Base-by-base conservation (phyloP, 2,797 vertebrate species). In the Clarias platycephalus region DNA sequence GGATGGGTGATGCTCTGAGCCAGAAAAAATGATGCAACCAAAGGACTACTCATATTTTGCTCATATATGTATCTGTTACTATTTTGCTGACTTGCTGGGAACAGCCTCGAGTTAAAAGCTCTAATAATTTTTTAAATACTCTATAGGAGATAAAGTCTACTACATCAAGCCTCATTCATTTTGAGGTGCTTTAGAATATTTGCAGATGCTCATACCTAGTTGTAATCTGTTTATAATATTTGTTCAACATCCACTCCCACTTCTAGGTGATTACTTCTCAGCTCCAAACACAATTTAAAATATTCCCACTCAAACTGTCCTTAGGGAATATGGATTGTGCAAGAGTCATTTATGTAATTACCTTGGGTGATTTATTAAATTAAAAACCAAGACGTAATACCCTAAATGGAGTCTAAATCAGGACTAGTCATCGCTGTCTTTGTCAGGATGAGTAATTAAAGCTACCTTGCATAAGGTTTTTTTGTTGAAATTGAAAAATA, bases 21-120 rank as follows among this genome's bases (percentile, higher is more conserved):
- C 18, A 82, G 79, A 74, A 81, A 28, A 20, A 64, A 18, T 88
- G 87, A 92, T 86, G 89, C 88, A 90, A 90, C 82, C 80, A 82
- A 83, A 87, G 64, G 70, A 66, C 63, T 79, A 40, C 82, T 78
- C 80, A 86, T 81, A 83, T 75, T 74, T 82, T 81, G 44, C 81
- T 82, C 76, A 62, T 62, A 63, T 0, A 4, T 34, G 66, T 58
- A 84, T 40, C 80, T 80, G n/a, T 86, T 31, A 15, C 37, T 77
- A 31, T 58, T 49, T 55, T 60, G 57, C 84, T 80, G 68, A 62
- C 77, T 77, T 28, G 53, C 72, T 85, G 66, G 26, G 60, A 77
- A 53, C 44, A 85, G 58, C 80, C 16, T 80, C 40, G 18, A 80
- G 58, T 26, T 49, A 79, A 40, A 79, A 79, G 13, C 9, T 26